Conservation (phyloP, 2,113 vertebrate species). For the Urocitellus parryii region DNA sequence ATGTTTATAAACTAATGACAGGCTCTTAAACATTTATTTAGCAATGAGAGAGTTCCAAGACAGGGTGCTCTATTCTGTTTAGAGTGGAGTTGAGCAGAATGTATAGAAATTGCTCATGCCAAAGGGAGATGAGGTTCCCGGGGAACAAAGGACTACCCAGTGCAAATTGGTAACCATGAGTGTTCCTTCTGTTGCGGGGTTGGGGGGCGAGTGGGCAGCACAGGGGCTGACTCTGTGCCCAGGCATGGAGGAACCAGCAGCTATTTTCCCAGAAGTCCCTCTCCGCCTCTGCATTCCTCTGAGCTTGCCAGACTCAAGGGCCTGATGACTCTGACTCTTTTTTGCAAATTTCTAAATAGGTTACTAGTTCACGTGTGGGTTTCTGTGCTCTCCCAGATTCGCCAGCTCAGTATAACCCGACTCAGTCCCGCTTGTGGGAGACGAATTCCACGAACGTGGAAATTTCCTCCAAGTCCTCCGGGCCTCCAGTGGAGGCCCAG, state of each 20-base stretch:
- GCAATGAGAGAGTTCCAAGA: slow-evolving; percentile 35
- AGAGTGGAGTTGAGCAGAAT: not conserved
- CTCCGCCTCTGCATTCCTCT: not conserved
- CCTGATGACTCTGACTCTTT: not conserved
- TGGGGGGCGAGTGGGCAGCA: no score
- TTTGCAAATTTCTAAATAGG: slow-evolving; percentile 53
- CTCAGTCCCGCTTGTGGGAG: slow-evolving; percentile 21
- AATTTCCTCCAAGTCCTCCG: not conserved
- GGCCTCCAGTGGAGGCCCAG: not conserved
- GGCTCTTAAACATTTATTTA: slow-evolving; percentile 62
- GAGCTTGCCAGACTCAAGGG: not conserved
- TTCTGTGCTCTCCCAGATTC: not conserved
- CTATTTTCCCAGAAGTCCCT: not conserved
- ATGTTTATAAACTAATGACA: slow-evolving; percentile 65
- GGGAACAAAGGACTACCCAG: not conserved
- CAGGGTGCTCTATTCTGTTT: not conserved
- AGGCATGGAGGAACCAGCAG: rapidly evolving
- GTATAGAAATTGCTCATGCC: not conserved
- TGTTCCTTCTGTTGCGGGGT: not conserved
- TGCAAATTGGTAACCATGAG: not conserved
- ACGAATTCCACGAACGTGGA: not conserved
- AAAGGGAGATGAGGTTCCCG: not conserved
- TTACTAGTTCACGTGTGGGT: slow-evolving; percentile 51
- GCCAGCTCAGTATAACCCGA: slow-evolving; percentile 41
- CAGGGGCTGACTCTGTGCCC: no score